Conservation (phyloP, 2,888 invertebrate species). For the Drepanosiphum platanoidis region DNA sequence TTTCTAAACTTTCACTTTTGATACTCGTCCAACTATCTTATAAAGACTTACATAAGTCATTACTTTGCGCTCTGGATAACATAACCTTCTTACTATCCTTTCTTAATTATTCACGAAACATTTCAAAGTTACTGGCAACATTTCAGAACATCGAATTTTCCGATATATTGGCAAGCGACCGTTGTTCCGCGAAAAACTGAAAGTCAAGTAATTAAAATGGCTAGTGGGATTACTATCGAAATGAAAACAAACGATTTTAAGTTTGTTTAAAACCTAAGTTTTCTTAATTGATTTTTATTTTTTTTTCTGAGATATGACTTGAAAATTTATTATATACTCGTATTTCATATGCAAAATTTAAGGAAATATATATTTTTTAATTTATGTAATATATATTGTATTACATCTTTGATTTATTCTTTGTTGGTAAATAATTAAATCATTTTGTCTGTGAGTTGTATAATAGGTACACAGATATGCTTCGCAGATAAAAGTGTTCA, state of each 20-base stretch:
- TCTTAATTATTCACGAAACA: constrained; percentile 35
- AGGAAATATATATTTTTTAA: no score
- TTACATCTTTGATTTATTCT: no score
- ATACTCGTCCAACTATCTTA: constrained; percentile 51
- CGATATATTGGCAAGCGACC: neutral
- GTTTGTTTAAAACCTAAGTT: neutral
- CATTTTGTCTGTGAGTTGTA: no score
- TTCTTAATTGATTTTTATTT: neutral
- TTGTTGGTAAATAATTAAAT: no score
- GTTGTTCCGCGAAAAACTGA: neutral
- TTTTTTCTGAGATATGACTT: no score
- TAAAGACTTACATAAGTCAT: constrained; percentile 48
- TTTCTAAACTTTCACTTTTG: constrained; percentile 58
- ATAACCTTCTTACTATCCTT: constrained; percentile 5
- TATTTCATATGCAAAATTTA: neutral
- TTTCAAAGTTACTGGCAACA: constrained; percentile 36
- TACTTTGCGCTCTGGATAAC: constrained; percentile 40
- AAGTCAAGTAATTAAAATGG: neutral
- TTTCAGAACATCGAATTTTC: constrained; percentile 22
- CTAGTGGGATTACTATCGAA: neutral
- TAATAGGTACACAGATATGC: no score
- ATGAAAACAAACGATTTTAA: neutral
- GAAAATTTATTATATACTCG: no score
- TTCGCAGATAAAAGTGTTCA: no score
- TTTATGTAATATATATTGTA: no score